Percentiles rank a stretch among this genome's conserved stretches.
phyloP scores from a whole-genome alignment of 2,113 vertebrate genomes.

The Pica pica region DNA sequence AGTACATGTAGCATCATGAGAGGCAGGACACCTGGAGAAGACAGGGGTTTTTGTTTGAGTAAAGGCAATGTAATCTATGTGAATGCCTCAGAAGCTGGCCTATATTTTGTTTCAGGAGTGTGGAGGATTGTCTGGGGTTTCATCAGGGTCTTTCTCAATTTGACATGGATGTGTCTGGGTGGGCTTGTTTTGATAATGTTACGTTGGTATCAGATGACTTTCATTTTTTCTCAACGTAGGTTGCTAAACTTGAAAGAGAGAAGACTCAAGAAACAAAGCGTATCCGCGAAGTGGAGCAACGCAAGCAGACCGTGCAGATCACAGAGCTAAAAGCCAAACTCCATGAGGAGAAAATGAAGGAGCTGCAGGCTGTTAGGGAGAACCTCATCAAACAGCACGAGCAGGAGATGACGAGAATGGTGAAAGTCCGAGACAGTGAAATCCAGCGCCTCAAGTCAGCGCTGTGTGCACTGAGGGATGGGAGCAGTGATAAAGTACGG shows the following conservation, averaged over 20 bases:
- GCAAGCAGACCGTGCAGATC: conserved; percentile 91
- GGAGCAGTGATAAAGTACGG: conserved; percentile 94
- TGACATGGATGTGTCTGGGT: neutral
- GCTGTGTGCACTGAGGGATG: conserved; percentile 86
- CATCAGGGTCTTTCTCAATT: neutral
- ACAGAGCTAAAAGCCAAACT: conserved; percentile 95
- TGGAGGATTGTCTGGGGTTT: neutral
- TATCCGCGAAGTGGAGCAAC: conserved; percentile 93
- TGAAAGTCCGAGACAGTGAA: conserved; percentile 93
- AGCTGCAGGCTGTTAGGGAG: conserved; percentile 91
- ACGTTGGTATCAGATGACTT: neutral
- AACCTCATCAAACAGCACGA: conserved; percentile 94
- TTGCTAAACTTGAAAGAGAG: conserved; percentile 93
- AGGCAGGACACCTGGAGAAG: neutral
- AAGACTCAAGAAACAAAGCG: conserved; percentile 96
- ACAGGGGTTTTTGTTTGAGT: neutral
- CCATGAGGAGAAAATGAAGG: conserved; percentile 97
- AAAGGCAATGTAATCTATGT: neutral
- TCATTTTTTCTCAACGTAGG: conserved; percentile 67
- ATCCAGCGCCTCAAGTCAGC: conserved; percentile 92
- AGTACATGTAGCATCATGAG: neutral
- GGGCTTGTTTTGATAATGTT: neutral
- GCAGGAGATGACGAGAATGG: conserved; percentile 89
- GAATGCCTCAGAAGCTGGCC: neutral
- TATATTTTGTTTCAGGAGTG: neutral